A percentile compares a stretch with the other conserved stretches of the same genome.
Conservation (phyloP, 2,797 vertebrate species). For the Nyctalus aviator region DNA sequence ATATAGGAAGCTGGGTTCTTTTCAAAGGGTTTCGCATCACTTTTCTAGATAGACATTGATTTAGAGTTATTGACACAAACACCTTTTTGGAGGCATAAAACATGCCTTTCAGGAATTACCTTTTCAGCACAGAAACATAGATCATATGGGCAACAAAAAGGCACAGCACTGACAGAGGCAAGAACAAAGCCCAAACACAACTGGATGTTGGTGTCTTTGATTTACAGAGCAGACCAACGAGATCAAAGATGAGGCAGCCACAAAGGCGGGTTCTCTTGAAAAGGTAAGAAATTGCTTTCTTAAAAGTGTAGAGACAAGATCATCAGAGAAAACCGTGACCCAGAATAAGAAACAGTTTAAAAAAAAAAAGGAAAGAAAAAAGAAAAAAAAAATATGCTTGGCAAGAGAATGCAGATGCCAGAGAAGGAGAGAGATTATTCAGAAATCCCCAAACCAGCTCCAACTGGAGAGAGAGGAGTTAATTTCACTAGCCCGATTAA, state of each 20-base stretch:
- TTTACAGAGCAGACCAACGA: slow-evolving; percentile 81
- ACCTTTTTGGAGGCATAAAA: slow-evolving; percentile 70
- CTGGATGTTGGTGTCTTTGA: slow-evolving; percentile 79
- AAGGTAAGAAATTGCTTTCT: slow-evolving; percentile 77
- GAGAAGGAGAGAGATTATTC: not conserved
- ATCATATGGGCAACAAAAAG: slow-evolving; percentile 68
- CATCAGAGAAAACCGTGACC: slow-evolving; percentile 57
- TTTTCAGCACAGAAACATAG: slow-evolving; percentile 78
- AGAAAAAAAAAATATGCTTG: not conserved
- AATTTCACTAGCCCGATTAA: slow-evolving; percentile 63
- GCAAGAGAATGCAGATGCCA: not conserved
- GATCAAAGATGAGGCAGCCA: slow-evolving; percentile 71
- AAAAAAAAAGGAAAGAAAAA: not conserved
- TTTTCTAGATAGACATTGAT: slow-evolving; percentile 57
- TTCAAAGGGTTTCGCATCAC: slow-evolving; percentile 48
- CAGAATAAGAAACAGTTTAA: not conserved
- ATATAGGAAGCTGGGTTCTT: slow-evolving; percentile 44
- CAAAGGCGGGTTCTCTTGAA: slow-evolving; percentile 59
- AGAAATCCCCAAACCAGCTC: not conserved
- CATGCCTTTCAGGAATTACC: slow-evolving; percentile 71
- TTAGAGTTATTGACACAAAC: slow-evolving; percentile 77
- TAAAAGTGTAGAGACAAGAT: slow-evolving; percentile 67
- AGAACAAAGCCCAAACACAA: slow-evolving; percentile 76
- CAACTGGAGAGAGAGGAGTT: slow-evolving; percentile 64
- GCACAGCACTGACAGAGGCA: slow-evolving; percentile 32